Conservation (phyloP, 2,888 invertebrate genomes). For the Venusia cambrica region DNA sequence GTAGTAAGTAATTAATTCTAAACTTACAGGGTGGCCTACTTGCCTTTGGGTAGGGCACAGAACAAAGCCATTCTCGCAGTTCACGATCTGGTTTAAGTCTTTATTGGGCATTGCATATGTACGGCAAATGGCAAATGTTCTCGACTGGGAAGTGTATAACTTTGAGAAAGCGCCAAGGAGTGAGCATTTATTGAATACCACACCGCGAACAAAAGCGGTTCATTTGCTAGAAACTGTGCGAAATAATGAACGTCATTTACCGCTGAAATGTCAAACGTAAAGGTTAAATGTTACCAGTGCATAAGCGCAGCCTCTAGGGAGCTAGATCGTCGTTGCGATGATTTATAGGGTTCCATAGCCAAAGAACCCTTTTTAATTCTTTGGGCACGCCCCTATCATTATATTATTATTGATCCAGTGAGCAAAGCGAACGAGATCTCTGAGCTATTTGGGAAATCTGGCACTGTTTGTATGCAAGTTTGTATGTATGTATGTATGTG, state of each 20-base stretch:
- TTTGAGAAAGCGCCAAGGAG: constrained; percentile 64
- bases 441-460: too few relatives aligned
- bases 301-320: constrained; percentile 35
- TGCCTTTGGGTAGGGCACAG: too few relatives aligned
- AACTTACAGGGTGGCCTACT: constrained; percentile 34
- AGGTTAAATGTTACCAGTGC: constrained; percentile 70
- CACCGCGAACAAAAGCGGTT: constrained; percentile 68
- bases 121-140: constrained; percentile 65
- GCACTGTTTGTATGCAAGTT: too few relatives aligned
- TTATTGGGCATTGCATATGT: constrained; percentile 58
- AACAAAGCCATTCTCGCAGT: constrained; percentile 52
- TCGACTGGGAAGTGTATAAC: constrained; percentile 65
- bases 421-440: too few relatives aligned
- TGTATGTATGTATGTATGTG: too few relatives aligned
- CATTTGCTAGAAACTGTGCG: constrained; percentile 66
- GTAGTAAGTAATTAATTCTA: constrained; percentile 49
- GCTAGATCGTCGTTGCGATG: constrained; percentile 6
- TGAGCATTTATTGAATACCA: constrained; percentile 56
- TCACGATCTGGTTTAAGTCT: constrained; percentile 53
- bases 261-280: constrained; percentile 71
- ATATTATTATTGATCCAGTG: too few relatives aligned
- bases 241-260: constrained; percentile 67
- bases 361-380: too few relatives aligned
- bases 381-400: too few relatives aligned
- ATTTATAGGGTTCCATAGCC: too few relatives aligned